Conservation (phyloP, 1,140 invertebrate species). For the Oedothorax gibbosus region DNA sequence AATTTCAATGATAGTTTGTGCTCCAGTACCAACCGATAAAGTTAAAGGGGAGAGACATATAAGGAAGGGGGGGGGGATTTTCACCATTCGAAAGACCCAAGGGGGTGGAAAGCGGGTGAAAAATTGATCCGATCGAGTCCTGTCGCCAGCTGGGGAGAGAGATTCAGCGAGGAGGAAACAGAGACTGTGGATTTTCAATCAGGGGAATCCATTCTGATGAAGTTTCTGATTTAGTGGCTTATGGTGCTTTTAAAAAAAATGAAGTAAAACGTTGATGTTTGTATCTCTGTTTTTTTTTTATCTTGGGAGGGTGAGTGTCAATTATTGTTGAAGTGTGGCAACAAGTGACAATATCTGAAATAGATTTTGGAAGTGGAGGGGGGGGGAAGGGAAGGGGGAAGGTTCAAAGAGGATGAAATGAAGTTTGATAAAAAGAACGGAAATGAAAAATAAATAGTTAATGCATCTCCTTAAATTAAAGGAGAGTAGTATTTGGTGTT, state of each 20-base stretch:
- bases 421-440: too few relatives aligned
- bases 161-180: constrained; percentile 54
- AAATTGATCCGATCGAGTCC: constrained; percentile 57
- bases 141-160: constrained; percentile 56
- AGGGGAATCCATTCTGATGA: constrained; percentile 58
- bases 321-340: constrained; percentile 23
- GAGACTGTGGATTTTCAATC: constrained; percentile 61
- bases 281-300: neutral
- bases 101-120: constrained; percentile 39
- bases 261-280: too few relatives aligned
- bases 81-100: constrained; percentile 10
- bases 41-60: constrained; percentile 39
- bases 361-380: too few relatives aligned
- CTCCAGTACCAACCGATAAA: constrained; percentile 46
- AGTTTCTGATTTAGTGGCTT: constrained; percentile 58
- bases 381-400: too few relatives aligned
- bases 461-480: too few relatives aligned
- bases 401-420: too few relatives aligned
- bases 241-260: constrained; percentile 13
- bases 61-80: constrained; percentile 14
- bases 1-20: constrained; percentile 30
- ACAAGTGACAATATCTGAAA: constrained; percentile 1
- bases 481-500: too few relatives aligned
- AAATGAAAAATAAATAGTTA: too few relatives aligned
- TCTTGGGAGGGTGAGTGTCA: constrained; percentile 3